phyloP scores from a whole-genome alignment of 2,113 vertebrate species.

The Myiopsitta monachus region DNA sequence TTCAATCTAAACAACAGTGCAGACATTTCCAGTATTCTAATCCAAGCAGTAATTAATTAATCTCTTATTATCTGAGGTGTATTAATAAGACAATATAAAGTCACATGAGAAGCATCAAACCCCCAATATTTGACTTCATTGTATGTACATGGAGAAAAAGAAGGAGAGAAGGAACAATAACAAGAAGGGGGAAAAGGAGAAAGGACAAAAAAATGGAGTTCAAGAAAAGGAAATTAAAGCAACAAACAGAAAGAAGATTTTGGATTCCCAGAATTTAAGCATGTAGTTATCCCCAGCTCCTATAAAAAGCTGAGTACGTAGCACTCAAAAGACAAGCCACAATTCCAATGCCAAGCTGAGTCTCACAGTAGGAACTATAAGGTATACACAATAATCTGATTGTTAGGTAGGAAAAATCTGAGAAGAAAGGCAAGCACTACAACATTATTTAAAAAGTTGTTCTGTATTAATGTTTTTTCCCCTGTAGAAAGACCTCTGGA shows the following conservation, averaged over 20 bases:
- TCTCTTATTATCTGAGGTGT: background rate
- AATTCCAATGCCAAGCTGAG: background rate
- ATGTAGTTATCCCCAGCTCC: background rate
- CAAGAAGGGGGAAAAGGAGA: background rate
- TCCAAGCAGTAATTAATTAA: background rate
- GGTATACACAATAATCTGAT: background rate
- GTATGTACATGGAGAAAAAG: background rate
- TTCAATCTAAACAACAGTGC: background rate
- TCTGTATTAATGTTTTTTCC: background rate
- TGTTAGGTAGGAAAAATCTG: background rate
- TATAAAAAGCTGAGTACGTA: background rate
- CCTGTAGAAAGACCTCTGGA: constrained; percentile 40
- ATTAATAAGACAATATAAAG: background rate
- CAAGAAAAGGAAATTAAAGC: background rate
- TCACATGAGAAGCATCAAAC: background rate
- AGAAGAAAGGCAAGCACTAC: background rate
- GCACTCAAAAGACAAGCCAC: background rate
- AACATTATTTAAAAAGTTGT: background rate
- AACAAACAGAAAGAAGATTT: background rate
- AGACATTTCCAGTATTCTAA: background rate
- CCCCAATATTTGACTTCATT: background rate
- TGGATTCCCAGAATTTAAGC: background rate
- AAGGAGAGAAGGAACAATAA: background rate
- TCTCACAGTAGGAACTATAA: background rate
- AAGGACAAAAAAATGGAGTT: background rate